Evolutionary conservation across 2,797 vertebrate species (phyloP).

Genomic region (Anabacerthia variegaticeps): DNA sequence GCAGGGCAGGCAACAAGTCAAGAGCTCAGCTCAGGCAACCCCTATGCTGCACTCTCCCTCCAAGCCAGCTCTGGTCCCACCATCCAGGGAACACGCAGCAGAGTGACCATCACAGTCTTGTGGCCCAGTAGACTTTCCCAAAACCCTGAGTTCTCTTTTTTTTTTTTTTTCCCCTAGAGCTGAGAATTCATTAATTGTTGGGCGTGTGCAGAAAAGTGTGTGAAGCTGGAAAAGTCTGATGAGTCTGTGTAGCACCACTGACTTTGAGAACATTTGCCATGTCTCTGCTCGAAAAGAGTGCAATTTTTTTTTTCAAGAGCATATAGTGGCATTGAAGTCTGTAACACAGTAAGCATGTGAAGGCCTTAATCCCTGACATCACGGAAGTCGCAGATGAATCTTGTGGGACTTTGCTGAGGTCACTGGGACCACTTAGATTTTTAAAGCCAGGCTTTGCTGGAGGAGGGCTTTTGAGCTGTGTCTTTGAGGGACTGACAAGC

Average conservation of each 20-base stretch:
- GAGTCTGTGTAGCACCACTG: not conserved
- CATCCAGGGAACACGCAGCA: not conserved
- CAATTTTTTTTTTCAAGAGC: not conserved
- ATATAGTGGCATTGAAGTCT: not conserved
- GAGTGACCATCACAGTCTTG: not conserved
- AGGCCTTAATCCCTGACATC: not conserved
- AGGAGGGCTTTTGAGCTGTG: not conserved
- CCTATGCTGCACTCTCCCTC: not conserved
- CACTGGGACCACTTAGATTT: not conserved
- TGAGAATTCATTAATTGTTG: not conserved
- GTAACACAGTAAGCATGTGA: not conserved
- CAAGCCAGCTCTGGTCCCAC: not conserved
- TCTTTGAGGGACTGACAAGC: not conserved
- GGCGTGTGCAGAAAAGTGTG: accelerated
- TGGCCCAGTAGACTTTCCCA: not conserved
- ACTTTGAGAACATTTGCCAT: not conserved
- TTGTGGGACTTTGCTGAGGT: not conserved
- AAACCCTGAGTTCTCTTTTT: not conserved
- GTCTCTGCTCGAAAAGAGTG: not conserved
- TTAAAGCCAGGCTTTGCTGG: not conserved
- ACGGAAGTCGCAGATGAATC: not conserved
- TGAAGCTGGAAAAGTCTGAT: accelerated
- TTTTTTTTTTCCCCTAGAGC: accelerated
- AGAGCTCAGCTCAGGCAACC: not conserved
- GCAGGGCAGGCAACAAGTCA: not conserved